Base-by-base conservation (phyloP, 1,140 invertebrate species). In the Spodoptera frugiperda region DNA sequence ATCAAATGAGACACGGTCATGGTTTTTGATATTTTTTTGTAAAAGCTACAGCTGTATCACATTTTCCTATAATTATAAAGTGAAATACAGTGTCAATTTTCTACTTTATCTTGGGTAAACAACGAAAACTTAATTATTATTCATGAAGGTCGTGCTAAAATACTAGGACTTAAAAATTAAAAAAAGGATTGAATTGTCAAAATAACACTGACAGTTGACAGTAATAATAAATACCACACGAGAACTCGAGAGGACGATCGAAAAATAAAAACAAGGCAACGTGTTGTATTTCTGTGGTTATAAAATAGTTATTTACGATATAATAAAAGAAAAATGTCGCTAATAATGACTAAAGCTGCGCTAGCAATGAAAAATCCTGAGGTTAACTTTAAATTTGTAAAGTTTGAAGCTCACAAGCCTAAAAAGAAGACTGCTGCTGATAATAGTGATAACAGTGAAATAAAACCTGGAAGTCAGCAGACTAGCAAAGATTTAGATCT, bases 321-420 rank as follows among this genome's bases (percentile, higher is more conserved):
- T 17, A n/a, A n/a, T 19, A 21, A 12, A 19, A 15, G 6, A 11
- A 30, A 70, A 65, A 93, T 93, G 92, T 89, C 92, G 14, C 59
- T 93, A 49, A 81, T 93, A n/a, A 84, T 93, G 67, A 96, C 95
- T 12, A 94, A 94, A 87, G 95, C 93, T n/a, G 95, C 95, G 0
- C 74, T 94, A 72, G 82, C 94, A 2, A 90, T 94, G 79, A 93
- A 94, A 77, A 91, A 94, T 78, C 83, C 87, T 10, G 79, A 87
- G 72, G 86, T 81, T 44, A 90, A 95, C 76, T 95, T 95, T 65
- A 44, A 95, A 73, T 83, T 93, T 12, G 90, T 95, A 0, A 93
- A 89, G 73, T 96, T 93, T 79, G 85, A 94, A 79, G 84, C 91
- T 3, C 89, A 94, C 30, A 95, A 95, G 85, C 92, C 94, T n/a